Evolutionary conservation across 1,140 invertebrate species (phyloP).

Genomic region (Polypedilum pembai): DNA sequence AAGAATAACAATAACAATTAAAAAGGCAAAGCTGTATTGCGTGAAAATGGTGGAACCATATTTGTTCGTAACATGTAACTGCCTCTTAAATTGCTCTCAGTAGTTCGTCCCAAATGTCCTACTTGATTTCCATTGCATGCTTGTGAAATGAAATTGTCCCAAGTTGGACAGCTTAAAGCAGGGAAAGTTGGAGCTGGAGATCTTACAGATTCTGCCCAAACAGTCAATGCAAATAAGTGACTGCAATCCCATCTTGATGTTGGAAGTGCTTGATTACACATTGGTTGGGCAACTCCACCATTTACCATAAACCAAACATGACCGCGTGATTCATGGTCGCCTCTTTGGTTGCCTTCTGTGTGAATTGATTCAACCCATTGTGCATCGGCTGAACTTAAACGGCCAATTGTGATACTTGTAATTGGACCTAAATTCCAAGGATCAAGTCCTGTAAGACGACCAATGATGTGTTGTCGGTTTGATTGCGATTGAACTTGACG

Average conservation of each 20-base stretch:
- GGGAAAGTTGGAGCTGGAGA: not conserved
- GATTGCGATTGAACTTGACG: not conserved
- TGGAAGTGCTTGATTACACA: not conserved
- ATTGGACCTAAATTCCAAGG: not conserved
- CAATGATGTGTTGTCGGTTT: not conserved
- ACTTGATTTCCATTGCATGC: not conserved
- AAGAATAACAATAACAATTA: not conserved
- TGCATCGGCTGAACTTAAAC: not conserved
- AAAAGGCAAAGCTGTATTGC: not conserved
- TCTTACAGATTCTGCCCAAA: not conserved
- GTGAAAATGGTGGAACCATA: not conserved
- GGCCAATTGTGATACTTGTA: not conserved
- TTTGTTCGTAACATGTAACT: not conserved
- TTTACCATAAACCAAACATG: not conserved
- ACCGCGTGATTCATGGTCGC: not conserved
- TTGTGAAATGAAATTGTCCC: not conserved
- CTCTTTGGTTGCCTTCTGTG: not conserved
- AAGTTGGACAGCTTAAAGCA: too few relatives aligned
- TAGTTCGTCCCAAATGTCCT: not conserved
- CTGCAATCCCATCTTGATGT: not conserved
- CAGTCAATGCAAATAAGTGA: not conserved
- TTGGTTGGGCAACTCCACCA: not conserved
- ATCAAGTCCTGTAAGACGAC: not conserved
- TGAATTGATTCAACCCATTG: not conserved
- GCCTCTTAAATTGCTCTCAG: not conserved